phyloP scores from a whole-genome alignment of 2,113 vertebrate genomes.

The Haplotaxodon microlepis region DNA sequence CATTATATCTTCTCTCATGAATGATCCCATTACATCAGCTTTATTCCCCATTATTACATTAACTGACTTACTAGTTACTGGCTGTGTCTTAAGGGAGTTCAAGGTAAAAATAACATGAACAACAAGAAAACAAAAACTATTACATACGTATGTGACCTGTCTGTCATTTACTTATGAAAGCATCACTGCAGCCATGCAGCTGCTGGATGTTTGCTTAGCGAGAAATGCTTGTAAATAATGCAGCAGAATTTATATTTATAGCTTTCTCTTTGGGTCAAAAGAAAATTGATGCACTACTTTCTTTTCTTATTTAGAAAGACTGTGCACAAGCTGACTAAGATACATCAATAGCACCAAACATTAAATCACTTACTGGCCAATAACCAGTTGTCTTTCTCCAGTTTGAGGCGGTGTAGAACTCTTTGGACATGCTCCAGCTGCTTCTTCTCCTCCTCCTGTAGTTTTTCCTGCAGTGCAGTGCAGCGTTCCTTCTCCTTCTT shows the following conservation, averaged over 20 bases:
- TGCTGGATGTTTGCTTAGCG: not conserved
- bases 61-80: not conserved
- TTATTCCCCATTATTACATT: not conserved
- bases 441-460: slow-evolving; percentile 97
- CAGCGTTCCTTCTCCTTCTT: slow-evolving; percentile 98
- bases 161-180: not conserved
- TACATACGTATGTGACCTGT: accelerated
- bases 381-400: slow-evolving; percentile 99
- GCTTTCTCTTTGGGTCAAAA: not conserved
- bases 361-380: slow-evolving; percentile 83
- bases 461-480: slow-evolving; percentile 94
- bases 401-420: slow-evolving; percentile 90
- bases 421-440: slow-evolving; percentile 93
- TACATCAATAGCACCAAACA: not conserved
- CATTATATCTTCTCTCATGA: not conserved
- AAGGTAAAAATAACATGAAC: not conserved
- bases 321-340: not conserved
- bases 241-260: not conserved
- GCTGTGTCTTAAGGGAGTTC: not conserved
- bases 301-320: not conserved
- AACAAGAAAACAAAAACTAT: not conserved
- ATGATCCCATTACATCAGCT: not conserved
- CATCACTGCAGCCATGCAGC: not conserved
- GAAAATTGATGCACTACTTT: not conserved
- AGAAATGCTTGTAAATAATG: not conserved